Base-by-base conservation (phyloP, 2,113 vertebrate species). In the Hirundichthys speculiger region DNA sequence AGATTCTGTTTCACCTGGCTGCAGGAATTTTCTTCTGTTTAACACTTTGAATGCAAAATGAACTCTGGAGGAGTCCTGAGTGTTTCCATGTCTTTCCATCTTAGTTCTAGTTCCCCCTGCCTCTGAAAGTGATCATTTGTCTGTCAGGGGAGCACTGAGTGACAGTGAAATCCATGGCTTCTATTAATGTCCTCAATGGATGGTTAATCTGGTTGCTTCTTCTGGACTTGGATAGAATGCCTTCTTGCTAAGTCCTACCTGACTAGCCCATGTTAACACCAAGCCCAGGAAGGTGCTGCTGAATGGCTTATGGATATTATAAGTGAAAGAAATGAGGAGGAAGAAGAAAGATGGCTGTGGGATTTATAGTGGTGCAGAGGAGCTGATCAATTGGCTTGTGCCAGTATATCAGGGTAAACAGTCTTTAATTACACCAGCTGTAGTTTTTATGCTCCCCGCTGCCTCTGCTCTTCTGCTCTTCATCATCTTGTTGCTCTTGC, bases 371-470 rank as follows among this genome's bases (percentile, higher is more conserved):
- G 77, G 59, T 78, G 75, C 85, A 84, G 71, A 74, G 63, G 54
- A 75, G 20, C 67, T 70, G 75, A 90, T 91, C 86, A 85, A 72
- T 87, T 71, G 57, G 67, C 38, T 80, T 4, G 64, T 77, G 88
- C 70, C 83, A 59, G 86, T 60, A 64, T 63, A 80, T 86, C 69
- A 39, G 79, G 79, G 73, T 86, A 89, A 91, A 89, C 86, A 75
- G 82, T 70, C 86, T 86, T 91, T 90, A 92, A 91, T 89, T 91
- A 87, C 85, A 70, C 67, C 15, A 55, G 54, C 78, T 82, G 77
- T 77, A 68, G 75, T 86, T 83, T 90, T 91, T 90, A 86, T 79
- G 58, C 68, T 89, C 60, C 47, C 57, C 51, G 64, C 56, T 82
- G 69, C 69, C 53, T 81, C 72, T 58, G 78, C 68, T 48, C 72